These are phyloP conservation scores for Hyla sarda DNA, from an alignment of 2,113 vertebrate genomes.

Conservation along the genomic window DNA sequence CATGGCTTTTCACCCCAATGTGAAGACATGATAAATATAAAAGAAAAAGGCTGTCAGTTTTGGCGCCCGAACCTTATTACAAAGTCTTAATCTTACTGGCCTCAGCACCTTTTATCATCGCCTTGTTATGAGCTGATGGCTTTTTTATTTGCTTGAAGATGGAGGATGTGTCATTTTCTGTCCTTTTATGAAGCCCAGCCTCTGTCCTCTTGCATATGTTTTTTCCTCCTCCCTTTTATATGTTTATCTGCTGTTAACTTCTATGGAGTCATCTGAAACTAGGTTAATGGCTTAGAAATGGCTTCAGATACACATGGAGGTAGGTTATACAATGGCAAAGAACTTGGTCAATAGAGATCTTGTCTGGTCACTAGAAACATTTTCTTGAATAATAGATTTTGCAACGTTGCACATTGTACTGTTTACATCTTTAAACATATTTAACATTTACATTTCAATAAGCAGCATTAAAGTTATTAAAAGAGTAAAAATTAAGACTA, in stretches of 20 bases:
- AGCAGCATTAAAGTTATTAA: not conserved
- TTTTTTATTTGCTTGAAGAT: slow-evolving; percentile 89
- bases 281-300: not conserved
- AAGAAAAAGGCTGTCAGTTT: slow-evolving; percentile 91
- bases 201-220: slow-evolving; percentile 72
- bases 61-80: slow-evolving; percentile 89
- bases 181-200: slow-evolving; percentile 85
- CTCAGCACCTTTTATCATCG: slow-evolving; percentile 90
- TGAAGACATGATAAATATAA: slow-evolving; percentile 93
- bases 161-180: slow-evolving; percentile 87
- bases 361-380: not conserved
- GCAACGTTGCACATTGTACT: not conserved
- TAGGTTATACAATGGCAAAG: not conserved
- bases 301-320: not conserved
- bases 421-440: not conserved
- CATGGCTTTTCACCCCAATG: slow-evolving; percentile 87
- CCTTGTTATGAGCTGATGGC: slow-evolving; percentile 89
- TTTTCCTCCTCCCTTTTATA: slow-evolving; percentile 17
- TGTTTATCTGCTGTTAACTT: slow-evolving; percentile 10
- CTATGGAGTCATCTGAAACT: not conserved
- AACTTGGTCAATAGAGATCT: not conserved
- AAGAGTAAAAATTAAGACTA: not conserved
- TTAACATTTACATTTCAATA: not conserved
- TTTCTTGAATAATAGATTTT: not conserved
- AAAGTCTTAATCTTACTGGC: slow-evolving; percentile 92